phyloP scores from a whole-genome alignment of 2,797 vertebrate genomes.

The Neomorphus geoffroyi region DNA sequence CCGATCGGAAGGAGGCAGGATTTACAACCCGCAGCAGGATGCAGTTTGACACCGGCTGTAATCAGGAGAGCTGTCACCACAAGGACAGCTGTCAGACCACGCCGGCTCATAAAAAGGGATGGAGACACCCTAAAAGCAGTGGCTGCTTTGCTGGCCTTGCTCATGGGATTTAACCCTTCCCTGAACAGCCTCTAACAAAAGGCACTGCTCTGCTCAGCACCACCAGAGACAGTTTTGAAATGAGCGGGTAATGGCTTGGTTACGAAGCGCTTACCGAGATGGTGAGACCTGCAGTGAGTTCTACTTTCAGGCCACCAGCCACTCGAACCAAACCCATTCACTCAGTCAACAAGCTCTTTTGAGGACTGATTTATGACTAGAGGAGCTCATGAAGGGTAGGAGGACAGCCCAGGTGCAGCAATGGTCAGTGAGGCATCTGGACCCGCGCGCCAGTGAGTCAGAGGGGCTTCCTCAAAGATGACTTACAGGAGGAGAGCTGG shows the following conservation, averaged over 20 bases:
- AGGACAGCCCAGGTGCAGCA: neutral
- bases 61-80: constrained; percentile 80
- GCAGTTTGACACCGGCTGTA: constrained; percentile 75
- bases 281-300: neutral
- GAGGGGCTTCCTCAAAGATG: neutral
- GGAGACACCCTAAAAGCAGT: constrained; percentile 65
- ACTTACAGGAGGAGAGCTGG: neutral
- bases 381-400: neutral
- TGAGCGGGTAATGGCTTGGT: rapidly evolving
- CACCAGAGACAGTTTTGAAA: no score
- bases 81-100: constrained; percentile 80
- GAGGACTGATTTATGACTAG: neutral
- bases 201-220: neutral
- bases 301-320: neutral
- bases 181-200: neutral
- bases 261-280: neutral
- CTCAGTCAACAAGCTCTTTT: neutral
- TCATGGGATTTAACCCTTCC: constrained; percentile 54
- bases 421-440: neutral
- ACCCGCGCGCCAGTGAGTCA: neutral
- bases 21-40: constrained; percentile 76
- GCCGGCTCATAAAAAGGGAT: constrained; percentile 71
- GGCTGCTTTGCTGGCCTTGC: constrained; percentile 8
- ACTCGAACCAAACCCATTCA: neutral
- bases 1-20: constrained; percentile 74